Conservation (phyloP, 2,888 invertebrate genomes). For the Leptothorax acervorum region DNA sequence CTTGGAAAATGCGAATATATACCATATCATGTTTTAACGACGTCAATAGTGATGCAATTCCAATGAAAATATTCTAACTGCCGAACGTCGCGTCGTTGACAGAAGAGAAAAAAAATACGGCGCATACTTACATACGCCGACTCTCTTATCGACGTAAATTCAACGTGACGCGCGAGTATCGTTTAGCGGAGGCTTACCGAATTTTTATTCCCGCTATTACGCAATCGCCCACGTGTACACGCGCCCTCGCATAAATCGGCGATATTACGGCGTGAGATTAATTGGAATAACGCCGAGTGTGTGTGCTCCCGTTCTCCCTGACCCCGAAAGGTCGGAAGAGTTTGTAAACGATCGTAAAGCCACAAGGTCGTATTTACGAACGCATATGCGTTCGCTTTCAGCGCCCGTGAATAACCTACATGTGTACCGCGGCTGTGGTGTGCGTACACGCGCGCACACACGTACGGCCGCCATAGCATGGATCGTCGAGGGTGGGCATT, state of each 20-base stretch:
- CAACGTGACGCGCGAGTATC: background rate
- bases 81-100: background rate
- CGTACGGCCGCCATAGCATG: too few species aligned
- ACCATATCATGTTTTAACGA: background rate
- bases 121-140: background rate
- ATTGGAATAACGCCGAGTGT: slow-evolving; percentile 67
- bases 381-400: slow-evolving; percentile 70
- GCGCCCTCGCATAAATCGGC: slow-evolving; percentile 70
- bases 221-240: slow-evolving; percentile 59
- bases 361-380: slow-evolving; percentile 78
- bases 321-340: slow-evolving; percentile 72
- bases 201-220: slow-evolving; percentile 54
- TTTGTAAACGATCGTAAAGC: slow-evolving; percentile 75
- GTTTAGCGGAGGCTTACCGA: slow-evolving; percentile 10
- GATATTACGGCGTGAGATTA: slow-evolving; percentile 74
- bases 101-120: background rate
- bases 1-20: background rate
- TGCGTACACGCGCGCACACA: background rate
- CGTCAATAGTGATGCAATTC: background rate
- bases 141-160: background rate
- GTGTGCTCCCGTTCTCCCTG: slow-evolving; percentile 58
- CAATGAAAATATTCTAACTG: background rate
- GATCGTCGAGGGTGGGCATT: too few species aligned
- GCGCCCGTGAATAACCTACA: slow-evolving; percentile 64
- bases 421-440: background rate